Conservation (phyloP, 2,888 invertebrate genomes). For the Dermolepida albohirtum region DNA sequence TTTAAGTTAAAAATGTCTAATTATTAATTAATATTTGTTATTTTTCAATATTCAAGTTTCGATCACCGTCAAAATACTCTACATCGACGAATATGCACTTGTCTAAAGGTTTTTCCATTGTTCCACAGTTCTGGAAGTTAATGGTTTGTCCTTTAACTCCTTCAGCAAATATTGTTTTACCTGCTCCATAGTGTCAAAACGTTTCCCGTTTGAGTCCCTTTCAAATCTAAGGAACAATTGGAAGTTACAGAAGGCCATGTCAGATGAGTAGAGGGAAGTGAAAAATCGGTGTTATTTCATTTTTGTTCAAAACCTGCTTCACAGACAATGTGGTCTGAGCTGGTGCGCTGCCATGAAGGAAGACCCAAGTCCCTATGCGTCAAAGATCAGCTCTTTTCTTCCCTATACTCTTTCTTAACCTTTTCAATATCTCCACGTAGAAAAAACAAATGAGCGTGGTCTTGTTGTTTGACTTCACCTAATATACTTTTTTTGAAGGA, state of each 20-base stretch:
- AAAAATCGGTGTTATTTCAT: slow-evolving; percentile 13
- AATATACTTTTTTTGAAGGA: slow-evolving; percentile 36
- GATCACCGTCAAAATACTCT: too few relatives aligned
- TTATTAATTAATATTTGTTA: too few relatives aligned
- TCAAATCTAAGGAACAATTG: too few relatives aligned
- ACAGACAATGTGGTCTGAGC: too few relatives aligned
- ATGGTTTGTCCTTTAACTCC: slow-evolving; percentile 35
- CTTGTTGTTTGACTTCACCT: slow-evolving; percentile 37
- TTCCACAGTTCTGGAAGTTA: slow-evolving; percentile 22
- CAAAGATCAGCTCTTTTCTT: slow-evolving; percentile 46
- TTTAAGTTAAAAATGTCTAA: too few relatives aligned
- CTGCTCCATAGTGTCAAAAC: too few relatives aligned
- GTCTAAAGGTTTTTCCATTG: slow-evolving; percentile 37
- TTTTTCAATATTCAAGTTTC: too few relatives aligned
- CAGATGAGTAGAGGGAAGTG: slow-evolving; percentile 20
- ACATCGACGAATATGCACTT: slow-evolving; percentile 33
- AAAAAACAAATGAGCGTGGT: slow-evolving; percentile 27
- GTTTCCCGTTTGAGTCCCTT: neutral
- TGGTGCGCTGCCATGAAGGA: slow-evolving; percentile 47
- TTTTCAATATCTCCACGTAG: slow-evolving; percentile 45
- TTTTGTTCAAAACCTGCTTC: slow-evolving; percentile 12
- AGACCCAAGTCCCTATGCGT: slow-evolving; percentile 40
- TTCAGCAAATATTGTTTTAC: too few relatives aligned
- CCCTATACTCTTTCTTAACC: slow-evolving; percentile 48
- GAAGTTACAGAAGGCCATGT: too few relatives aligned